phyloP scores from a whole-genome alignment of 2,113 vertebrate species.

The Genyomyrus donnyi region DNA sequence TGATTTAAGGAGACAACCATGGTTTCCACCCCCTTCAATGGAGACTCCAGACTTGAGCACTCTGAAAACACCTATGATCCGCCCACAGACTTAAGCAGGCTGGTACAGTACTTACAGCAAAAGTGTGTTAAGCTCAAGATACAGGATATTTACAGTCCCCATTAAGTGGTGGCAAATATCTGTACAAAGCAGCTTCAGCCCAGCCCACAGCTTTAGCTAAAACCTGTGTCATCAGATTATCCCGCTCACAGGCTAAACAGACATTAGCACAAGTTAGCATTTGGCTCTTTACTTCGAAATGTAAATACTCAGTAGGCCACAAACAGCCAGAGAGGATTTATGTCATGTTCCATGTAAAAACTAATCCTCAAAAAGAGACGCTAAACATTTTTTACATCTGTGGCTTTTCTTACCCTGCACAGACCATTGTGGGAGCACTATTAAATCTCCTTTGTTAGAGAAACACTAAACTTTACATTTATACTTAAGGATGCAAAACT shows the following conservation, averaged over 20 bases:
- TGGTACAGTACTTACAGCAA: too few species aligned
- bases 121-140: background rate
- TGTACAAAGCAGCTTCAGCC: background rate
- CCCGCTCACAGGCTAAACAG: background rate
- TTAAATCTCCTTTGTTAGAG: background rate
- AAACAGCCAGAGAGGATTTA: too few species aligned
- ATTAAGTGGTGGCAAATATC: background rate
- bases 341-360: background rate
- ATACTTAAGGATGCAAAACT: background rate
- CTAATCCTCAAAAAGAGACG: background rate
- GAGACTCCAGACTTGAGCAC: background rate
- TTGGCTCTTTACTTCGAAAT: background rate
- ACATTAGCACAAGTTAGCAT: background rate
- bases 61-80: background rate
- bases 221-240: too few species aligned
- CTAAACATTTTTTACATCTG: background rate
- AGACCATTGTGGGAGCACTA: background rate
- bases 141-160: background rate
- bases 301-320: background rate
- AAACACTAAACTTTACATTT: background rate
- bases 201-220: background rate
- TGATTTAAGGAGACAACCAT: background rate
- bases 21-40: background rate
- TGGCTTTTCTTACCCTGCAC: background rate
- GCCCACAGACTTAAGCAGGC: background rate